Conservation (phyloP, 2,888 invertebrate species). For the Scaptomyza reducta region DNA sequence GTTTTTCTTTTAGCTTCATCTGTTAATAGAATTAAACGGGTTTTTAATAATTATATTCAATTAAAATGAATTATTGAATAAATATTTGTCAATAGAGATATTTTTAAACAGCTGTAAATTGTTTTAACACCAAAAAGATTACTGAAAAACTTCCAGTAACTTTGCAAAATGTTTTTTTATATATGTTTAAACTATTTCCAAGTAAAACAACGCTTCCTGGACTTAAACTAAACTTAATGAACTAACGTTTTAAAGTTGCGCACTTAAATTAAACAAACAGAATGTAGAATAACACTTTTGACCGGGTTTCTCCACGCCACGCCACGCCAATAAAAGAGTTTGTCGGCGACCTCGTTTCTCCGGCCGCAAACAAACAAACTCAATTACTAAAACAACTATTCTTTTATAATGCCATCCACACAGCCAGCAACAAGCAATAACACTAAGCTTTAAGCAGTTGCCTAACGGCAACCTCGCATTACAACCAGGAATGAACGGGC, state of each 20-base stretch:
- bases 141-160: neutral
- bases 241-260: too few species aligned
- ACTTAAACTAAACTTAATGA: neutral
- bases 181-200: too few species aligned
- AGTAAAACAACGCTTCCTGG: too few species aligned
- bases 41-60: too few species aligned
- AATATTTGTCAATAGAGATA: neutral
- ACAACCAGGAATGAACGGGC: slow-evolving; percentile 13
- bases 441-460: slow-evolving; percentile 37
- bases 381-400: slow-evolving; percentile 60
- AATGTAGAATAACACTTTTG: neutral
- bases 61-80: too few species aligned
- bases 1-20: neutral
- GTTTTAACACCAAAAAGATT: neutral
- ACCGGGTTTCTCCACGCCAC: neutral
- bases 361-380: slow-evolving; percentile 60
- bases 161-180: neutral
- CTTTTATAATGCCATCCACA: slow-evolving; percentile 57
- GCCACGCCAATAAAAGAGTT: slow-evolving; percentile 15
- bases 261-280: neutral
- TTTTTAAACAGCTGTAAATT: neutral
- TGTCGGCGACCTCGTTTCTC: slow-evolving; percentile 37
- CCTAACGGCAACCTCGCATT: slow-evolving; percentile 42
- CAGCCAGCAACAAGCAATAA: neutral
- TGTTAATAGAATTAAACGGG: too few species aligned